Base-by-base conservation (phyloP, 2,113 vertebrate species). In the Vidua chalybeata region DNA sequence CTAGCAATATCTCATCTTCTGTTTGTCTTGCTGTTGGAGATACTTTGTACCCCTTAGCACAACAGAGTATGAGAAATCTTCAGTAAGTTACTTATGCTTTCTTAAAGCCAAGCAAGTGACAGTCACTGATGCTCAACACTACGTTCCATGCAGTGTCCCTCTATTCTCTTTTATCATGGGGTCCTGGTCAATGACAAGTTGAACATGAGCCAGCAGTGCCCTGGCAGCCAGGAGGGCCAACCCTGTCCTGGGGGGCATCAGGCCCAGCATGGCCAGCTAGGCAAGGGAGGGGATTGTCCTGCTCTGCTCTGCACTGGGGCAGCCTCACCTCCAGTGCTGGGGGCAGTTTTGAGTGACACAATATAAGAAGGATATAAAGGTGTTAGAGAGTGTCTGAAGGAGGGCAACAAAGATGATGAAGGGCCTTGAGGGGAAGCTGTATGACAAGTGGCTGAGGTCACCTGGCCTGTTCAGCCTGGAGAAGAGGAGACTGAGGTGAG, bases 251-350 rank as follows among this genome's bases (percentile, higher is more conserved):
- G 48, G 41, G 35, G 5, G 0, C 17, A 76, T 27, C 55, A 55
- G 39, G 46, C 1, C 0, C n/a, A 68, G 39, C 39, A 41, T 18
- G 0, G 0, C 19, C 51, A 75, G 39, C 39, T 0, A 0, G 55
- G 26, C 4, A 30, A 35, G 17, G 24, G n/a, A 68, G 30, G 24
- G 11, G n/a, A 59, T 68, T 76, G 48, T 69, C n/a, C 78, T 0
- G 1, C 28, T 68, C 62, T 82, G 69, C 13, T 67, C 48, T 83
- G 55, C 0, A 0, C 39, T 82, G 69, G n/a, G 30, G 30, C 0
- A 0, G 62, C 62, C 71, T 55, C 71, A n/a, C 20, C 69, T 48
- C 2, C 0, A 19, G 30, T 22, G 10, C 11, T 62, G n/a, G n/a
- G 39, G 20, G 4, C n/a, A 68, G 46, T 1, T 83, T 1, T 30